Evolutionary conservation across 2,797 vertebrate species (phyloP), one percentile per base, ranked within the genome.

Genomic region (Artibeus lituratus): DNA sequence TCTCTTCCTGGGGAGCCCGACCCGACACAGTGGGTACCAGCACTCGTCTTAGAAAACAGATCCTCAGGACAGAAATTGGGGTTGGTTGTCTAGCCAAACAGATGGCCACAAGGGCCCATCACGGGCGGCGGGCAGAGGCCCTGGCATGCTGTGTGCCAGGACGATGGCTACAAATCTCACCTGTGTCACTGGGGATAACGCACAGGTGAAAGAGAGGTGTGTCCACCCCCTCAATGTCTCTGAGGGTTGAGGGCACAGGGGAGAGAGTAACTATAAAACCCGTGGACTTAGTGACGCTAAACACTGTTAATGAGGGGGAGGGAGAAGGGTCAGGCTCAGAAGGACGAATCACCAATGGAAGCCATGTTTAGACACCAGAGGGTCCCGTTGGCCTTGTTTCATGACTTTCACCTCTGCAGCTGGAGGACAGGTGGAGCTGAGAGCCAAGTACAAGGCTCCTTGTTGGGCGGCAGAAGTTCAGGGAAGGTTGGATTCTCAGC

Each of bases 191-290:
- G 3, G 24, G 32, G 55, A 16, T 18, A 8, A 2, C 10, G 3
- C 0, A 18, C 5, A 29, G 87, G 69, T 0, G 8, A 18, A 6
- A 78, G 32, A 10, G 55, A 1, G 1, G 15, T 3, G 53, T 37
- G 0, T 57, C 29, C 3, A 0, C 62, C 62, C 4, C 7, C 2
- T 35, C 10, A 3, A 0, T 2, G n/a, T 42, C 49, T 53, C 85
- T 26, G 82, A 73, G 19, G 12, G 39, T 21, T 16, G 35, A 22
- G 74, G 11, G 3, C 1, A 7, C 7, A 19, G 57, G 35, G 57
- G 32, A 62, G 44, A 35, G 51, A 16, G 24, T 5, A 12, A 11
- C 21, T 1, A 0, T 18, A 35, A 51, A 51, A 39, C n/a, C 39
- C 4, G 5, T 24, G 18, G 59, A 26, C 47, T 7, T 16, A 47